Evolutionary conservation across 2,888 invertebrate genomes (phyloP).

Genomic region (Eristalinus aeneus): DNA sequence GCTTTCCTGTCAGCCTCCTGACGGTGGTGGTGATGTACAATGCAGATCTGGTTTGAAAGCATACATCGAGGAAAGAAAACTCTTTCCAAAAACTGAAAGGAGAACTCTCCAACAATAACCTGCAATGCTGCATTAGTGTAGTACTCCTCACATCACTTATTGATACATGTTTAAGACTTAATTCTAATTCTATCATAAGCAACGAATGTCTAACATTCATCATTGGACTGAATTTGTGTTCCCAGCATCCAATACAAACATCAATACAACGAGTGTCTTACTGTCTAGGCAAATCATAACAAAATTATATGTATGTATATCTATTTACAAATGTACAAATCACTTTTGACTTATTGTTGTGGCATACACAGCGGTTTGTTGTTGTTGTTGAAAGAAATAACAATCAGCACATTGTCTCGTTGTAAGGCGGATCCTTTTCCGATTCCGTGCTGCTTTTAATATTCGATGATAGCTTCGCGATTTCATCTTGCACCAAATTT

Average conservation of each 20-base stretch:
- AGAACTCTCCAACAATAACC: not conserved
- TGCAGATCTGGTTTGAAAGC: too few species aligned
- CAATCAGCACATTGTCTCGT: constrained; percentile 81
- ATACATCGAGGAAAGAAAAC: not conserved
- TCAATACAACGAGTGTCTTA: not conserved
- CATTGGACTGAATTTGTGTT: constrained; percentile 55
- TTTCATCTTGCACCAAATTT: constrained; percentile 80
- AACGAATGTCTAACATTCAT: constrained; percentile 46
- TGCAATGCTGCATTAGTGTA: not conserved
- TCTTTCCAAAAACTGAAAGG: too few species aligned
- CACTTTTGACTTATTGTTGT: constrained; percentile 58
- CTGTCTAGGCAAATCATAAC: constrained; percentile 22
- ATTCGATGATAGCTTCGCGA: constrained; percentile 80
- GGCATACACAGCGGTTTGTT: constrained; percentile 55
- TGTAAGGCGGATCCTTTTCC: constrained; percentile 80
- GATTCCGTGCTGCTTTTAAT: constrained; percentile 81
- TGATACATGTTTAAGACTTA: not conserved
- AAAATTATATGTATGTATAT: constrained; percentile 14
- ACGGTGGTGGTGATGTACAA: not conserved
- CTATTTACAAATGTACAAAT: constrained; percentile 67
- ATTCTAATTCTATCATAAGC: constrained; percentile 46
- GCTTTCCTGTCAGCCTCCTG: not conserved
- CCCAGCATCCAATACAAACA: constrained; percentile 39
- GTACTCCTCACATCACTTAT: not conserved
- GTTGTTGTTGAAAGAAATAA: constrained; percentile 27